These are phyloP conservation scores for Drosophila planitibia DNA, from an alignment of 2,888 invertebrate species.

Conservation along the genomic window DNA sequence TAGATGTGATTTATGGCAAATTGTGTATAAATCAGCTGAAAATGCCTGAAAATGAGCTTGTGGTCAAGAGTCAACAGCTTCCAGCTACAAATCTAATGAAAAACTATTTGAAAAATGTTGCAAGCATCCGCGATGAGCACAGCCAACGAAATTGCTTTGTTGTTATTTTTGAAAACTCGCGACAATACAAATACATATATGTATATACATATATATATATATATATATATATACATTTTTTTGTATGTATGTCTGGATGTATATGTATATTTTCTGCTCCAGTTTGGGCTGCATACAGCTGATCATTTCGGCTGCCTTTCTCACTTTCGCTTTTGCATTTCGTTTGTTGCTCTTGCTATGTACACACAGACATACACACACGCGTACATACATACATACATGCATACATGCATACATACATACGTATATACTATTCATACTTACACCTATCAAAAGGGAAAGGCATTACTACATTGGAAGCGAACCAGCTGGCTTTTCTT, in stretches of 20 bases:
- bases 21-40: constrained; percentile 36
- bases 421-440: neutral
- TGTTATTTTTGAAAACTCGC: constrained; percentile 42
- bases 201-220: neutral
- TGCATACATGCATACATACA: neutral
- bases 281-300: constrained; percentile 7
- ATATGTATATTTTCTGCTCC: constrained; percentile 12
- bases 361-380: neutral
- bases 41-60: constrained; percentile 20
- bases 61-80: constrained; percentile 56
- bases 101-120: constrained; percentile 49
- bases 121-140: constrained; percentile 25
- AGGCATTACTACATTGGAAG: constrained; percentile 34
- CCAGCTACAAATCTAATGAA: constrained; percentile 49
- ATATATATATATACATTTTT: neutral
- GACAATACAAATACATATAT: neutral
- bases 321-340: constrained; percentile 51
- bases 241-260: neutral
- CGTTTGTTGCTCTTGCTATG: constrained; percentile 27
- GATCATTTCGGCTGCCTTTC: constrained; percentile 32
- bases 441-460: constrained; percentile 46
- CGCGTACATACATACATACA: neutral
- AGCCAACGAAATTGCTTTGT: constrained; percentile 6
- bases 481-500: constrained; percentile 22
- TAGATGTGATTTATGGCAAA: constrained; percentile 34